These are phyloP conservation scores for Petrocephalus schoutedeni DNA, from an alignment of 2,797 vertebrate genomes.

Conservation along the genomic window DNA sequence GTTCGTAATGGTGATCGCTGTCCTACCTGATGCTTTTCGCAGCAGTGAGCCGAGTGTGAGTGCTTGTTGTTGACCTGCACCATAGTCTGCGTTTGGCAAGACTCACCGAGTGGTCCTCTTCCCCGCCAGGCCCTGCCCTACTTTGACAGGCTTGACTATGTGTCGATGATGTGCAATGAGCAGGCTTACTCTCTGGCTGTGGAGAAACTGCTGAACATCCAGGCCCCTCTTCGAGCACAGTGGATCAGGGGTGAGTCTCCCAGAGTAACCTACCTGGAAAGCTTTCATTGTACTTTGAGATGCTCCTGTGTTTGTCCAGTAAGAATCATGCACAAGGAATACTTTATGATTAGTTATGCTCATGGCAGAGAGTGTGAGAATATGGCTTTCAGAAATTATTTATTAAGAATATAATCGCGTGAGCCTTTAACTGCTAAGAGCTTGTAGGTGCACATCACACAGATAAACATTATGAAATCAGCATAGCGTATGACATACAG, in stretches of 20 bases:
- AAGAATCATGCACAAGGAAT: background rate
- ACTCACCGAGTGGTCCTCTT: slow-evolving; percentile 22
- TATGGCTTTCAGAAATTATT: background rate
- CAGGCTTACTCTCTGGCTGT: slow-evolving; percentile 86
- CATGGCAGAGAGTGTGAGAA: background rate
- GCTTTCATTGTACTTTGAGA: background rate
- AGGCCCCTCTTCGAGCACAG: slow-evolving; percentile 74
- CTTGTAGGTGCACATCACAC: background rate
- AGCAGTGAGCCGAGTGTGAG: background rate
- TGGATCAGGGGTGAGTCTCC: slow-evolving; percentile 82
- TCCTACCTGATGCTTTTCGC: background rate
- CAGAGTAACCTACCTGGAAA: background rate
- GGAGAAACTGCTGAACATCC: slow-evolving; percentile 89
- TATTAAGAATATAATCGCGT: background rate
- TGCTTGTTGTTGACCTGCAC: background rate
- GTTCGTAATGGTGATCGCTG: background rate
- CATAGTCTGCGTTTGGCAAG: background rate
- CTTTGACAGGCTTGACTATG: slow-evolving; percentile 90
- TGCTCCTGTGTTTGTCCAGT: background rate
- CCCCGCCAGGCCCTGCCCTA: slow-evolving; percentile 79
- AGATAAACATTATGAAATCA: background rate
- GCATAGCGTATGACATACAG: background rate
- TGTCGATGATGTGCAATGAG: slow-evolving; percentile 98
- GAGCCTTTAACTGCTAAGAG: background rate
- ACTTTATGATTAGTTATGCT: background rate